A percentile compares a stretch with the other conserved stretches of the same genome.
Conservation (phyloP, 2,888 invertebrate species). For the Meiosimyza platycephala region DNA sequence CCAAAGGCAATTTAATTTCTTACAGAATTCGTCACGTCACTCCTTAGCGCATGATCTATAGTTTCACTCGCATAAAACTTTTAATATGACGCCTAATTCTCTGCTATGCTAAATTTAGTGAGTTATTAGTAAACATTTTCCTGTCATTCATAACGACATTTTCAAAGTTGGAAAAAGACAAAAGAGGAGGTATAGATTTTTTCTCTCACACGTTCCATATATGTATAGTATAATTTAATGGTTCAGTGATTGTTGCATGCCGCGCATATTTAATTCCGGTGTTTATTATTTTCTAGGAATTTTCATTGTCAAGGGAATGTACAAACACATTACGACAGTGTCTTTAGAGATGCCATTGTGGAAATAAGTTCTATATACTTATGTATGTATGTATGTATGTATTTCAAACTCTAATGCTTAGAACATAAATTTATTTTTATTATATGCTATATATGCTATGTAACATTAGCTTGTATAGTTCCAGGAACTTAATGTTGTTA, state of each 20-base stretch:
- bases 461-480: background rate
- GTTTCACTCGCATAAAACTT: too few relatives aligned
- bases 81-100: too few relatives aligned
- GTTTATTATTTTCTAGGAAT: constrained; percentile 5
- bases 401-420: constrained; percentile 5
- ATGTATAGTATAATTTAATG: constrained; percentile 28
- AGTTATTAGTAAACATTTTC: constrained; percentile 7
- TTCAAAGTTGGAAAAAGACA: too few relatives aligned
- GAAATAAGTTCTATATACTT: too few relatives aligned
- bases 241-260: constrained; percentile 15
- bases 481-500: constrained; percentile 14
- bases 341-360: background rate
- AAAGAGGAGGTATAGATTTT: background rate
- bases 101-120: constrained; percentile 3
- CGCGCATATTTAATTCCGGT: constrained; percentile 25
- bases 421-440: constrained; percentile 13
- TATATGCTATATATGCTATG: background rate
- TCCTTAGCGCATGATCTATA: too few relatives aligned
- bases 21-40: too few relatives aligned
- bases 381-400: too few relatives aligned
- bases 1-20: too few relatives aligned
- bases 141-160: too few relatives aligned
- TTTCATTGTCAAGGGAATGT: constrained; percentile 23
- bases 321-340: background rate
- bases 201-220: background rate